Conservation (phyloP, 2,113 vertebrate species). For the Macaca mulatta region DNA sequence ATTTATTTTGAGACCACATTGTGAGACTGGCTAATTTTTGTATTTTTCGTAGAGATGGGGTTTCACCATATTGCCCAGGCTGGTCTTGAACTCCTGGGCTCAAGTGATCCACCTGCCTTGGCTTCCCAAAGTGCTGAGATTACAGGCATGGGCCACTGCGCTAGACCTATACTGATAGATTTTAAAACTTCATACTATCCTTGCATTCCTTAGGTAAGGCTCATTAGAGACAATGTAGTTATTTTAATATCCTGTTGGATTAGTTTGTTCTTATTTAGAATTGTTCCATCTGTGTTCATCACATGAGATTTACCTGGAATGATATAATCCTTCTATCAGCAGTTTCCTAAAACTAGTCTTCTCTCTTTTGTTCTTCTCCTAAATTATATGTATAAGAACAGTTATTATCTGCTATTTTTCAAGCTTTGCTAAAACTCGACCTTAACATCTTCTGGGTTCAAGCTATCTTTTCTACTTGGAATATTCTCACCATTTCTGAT, state of each 20-base stretch:
- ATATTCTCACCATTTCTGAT: background rate
- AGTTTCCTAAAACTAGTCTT: background rate
- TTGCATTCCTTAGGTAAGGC: background rate
- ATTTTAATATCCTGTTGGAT: background rate
- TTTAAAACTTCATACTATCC: background rate
- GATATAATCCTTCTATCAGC: background rate
- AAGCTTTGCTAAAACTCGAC: background rate
- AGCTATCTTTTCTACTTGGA: background rate
- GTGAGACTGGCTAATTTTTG: no score
- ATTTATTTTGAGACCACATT: no score
- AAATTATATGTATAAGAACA: background rate
- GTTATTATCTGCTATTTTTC: background rate
- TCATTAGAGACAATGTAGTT: background rate
- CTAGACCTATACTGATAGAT: background rate
- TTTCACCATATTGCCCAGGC: no score
- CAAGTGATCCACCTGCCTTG: no score
- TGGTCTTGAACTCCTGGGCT: no score
- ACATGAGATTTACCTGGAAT: background rate
- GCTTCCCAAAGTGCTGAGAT: no score
- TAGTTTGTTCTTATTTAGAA: background rate
- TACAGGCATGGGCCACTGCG: no score
- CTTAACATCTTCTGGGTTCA: background rate
- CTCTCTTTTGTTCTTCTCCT: background rate
- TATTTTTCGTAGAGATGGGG: no score
- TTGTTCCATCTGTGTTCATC: background rate